Percentiles rank a stretch among this genome's conserved stretches.
phyloP scores from a whole-genome alignment of 2,888 invertebrate genomes.

The Bugulina stolonifera region DNA sequence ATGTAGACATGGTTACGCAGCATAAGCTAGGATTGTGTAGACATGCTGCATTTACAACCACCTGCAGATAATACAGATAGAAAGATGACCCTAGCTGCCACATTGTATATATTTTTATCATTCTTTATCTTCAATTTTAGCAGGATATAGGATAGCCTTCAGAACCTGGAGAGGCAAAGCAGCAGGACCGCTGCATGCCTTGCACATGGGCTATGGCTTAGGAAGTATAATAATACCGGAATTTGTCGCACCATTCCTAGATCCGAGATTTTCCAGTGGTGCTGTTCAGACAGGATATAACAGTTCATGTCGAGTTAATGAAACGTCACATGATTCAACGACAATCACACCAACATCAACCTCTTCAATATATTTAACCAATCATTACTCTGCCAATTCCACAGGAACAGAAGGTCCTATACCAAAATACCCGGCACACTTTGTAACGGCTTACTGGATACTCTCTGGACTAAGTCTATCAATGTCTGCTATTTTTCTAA shows the following conservation, averaged over 20 bases:
- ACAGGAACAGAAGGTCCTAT: too few species aligned
- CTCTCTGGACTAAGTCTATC: neutral
- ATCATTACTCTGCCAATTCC: too few species aligned
- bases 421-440: conserved; percentile 19
- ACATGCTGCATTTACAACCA: too few species aligned
- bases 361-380: too few species aligned
- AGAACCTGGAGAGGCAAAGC: conserved; percentile 37
- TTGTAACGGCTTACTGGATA: conserved; percentile 11
- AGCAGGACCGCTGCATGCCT: conserved; percentile 35
- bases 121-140: too few species aligned
- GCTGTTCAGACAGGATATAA: neutral
- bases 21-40: too few species aligned
- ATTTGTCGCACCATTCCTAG: neutral
- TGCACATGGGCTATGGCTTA: conserved; percentile 40
- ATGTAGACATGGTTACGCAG: too few species aligned
- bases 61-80: too few species aligned
- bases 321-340: neutral
- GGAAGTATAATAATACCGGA: conserved; percentile 37
- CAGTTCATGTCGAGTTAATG: neutral
- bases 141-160: conserved; percentile 36
- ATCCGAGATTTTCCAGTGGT: neutral
- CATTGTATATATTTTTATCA: too few species aligned
- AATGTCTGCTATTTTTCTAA: neutral
- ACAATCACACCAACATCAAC: neutral
- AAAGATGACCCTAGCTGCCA: too few species aligned